Conservation (phyloP, 1,140 invertebrate genomes). For the Eufriesea mexicana region DNA sequence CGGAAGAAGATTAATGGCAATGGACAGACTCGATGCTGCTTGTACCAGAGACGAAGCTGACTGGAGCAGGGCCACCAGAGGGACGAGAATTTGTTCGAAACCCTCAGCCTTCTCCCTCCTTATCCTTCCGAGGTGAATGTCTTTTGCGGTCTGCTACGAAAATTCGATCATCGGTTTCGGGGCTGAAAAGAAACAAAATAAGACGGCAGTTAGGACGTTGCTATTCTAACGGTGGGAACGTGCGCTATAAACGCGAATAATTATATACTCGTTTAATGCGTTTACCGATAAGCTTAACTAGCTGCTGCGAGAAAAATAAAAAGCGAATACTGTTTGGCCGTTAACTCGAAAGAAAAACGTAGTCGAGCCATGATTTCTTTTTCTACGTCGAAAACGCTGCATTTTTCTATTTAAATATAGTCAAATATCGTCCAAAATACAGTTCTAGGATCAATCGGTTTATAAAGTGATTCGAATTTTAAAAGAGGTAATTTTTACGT, state of each 20-base stretch:
- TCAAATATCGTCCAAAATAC: no score
- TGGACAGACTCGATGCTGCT: not conserved
- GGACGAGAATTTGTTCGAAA: conserved; percentile 22
- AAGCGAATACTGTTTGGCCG: not conserved
- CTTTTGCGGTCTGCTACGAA: not conserved
- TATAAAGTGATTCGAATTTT: no score
- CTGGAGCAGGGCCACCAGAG: not conserved
- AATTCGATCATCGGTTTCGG: conserved; percentile 40
- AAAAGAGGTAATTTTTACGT: not conserved
- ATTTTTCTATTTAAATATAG: not conserved
- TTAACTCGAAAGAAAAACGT: not conserved
- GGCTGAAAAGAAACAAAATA: conserved; percentile 53
- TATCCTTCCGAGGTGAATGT: conserved; percentile 14
- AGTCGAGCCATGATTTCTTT: not conserved
- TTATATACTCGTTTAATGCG: not conserved
- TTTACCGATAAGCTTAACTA: not conserved
- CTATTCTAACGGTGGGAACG: not conserved
- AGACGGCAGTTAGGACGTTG: conserved; percentile 14
- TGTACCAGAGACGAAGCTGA: not conserved
- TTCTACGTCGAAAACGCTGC: not conserved
- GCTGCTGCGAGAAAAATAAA: not conserved
- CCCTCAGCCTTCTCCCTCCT: conserved; percentile 10
- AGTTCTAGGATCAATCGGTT: no score
- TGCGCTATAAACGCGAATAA: not conserved
- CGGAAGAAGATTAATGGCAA: not conserved